Conservation (phyloP, 2,797 vertebrate genomes). For the Erithacus rubecula region DNA sequence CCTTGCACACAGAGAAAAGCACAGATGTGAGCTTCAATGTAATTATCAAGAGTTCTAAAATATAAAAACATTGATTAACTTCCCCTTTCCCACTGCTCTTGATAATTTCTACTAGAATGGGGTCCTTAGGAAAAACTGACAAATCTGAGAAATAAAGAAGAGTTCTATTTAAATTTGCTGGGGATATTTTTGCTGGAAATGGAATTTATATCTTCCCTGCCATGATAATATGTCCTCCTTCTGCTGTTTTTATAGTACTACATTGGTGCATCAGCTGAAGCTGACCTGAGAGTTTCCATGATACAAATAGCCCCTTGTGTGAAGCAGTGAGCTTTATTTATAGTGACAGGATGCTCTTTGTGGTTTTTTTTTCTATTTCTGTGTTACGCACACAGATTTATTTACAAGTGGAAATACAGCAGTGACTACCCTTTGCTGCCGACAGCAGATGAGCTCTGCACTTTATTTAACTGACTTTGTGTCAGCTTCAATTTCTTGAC, state of each 20-base stretch:
- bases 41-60: not conserved
- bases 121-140: not conserved
- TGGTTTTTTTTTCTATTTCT: slow-evolving; percentile 60
- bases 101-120: not conserved
- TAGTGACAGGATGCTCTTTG: slow-evolving; percentile 70
- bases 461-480: slow-evolving; percentile 68
- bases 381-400: slow-evolving; percentile 51
- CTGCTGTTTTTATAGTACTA: not conserved
- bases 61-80: not conserved
- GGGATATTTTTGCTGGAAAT: not conserved
- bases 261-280: not conserved
- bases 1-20: not conserved
- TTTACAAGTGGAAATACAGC: slow-evolving; percentile 56
- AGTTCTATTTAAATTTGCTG: not conserved
- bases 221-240: not conserved
- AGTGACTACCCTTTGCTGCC: not conserved
- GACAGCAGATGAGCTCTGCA: slow-evolving; percentile 34
- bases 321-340: slow-evolving; percentile 70
- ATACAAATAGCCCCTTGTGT: slow-evolving; percentile 28
- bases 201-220: not conserved
- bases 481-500: slow-evolving; percentile 73
- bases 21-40: not conserved
- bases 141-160: not conserved
- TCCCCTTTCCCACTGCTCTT: not conserved
- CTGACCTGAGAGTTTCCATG: slow-evolving; percentile 41